Conservation (phyloP, 2,888 invertebrate species). For the Ochropacha duplaris region DNA sequence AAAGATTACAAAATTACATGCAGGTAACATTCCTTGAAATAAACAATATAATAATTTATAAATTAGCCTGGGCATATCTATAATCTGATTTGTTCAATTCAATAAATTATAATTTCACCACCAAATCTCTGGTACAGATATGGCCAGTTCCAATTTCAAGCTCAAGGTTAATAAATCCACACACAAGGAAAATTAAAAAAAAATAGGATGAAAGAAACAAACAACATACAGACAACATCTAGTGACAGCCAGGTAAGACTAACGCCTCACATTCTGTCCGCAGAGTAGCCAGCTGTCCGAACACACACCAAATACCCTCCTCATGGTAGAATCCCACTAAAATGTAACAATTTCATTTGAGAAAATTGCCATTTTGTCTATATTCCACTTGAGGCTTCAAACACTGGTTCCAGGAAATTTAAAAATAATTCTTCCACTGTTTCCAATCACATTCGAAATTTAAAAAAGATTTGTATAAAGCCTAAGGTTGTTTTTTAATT, state of each 20-base stretch:
- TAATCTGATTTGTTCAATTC: too few species aligned
- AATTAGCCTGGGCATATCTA: background rate
- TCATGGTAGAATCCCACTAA: slow-evolving; percentile 59
- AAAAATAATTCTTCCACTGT: background rate
- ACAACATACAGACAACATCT: slow-evolving; percentile 81
- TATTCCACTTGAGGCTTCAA: background rate
- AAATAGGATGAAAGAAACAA: slow-evolving; percentile 46
- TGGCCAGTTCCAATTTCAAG: background rate
- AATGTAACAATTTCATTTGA: slow-evolving; percentile 39
- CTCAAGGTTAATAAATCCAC: background rate
- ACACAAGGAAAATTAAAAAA: slow-evolving; percentile 32
- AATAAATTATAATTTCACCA: background rate
- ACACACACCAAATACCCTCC: slow-evolving; percentile 81
- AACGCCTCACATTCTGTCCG: slow-evolving; percentile 80
- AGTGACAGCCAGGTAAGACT: slow-evolving; percentile 61
- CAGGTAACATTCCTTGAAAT: background rate
- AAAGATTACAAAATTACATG: background rate
- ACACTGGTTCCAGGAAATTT: background rate
- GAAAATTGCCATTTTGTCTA: slow-evolving; percentile 54
- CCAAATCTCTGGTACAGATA: background rate
- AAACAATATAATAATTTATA: too few species aligned
- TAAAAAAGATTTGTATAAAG: background rate
- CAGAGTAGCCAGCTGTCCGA: slow-evolving; percentile 79
- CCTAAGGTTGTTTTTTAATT: slow-evolving; percentile 8
- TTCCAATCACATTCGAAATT: background rate